Evolutionary conservation across 2,888 invertebrate genomes (phyloP), one percentile per base, ranked within the genome.

Genomic region (Macropis europaea): DNA sequence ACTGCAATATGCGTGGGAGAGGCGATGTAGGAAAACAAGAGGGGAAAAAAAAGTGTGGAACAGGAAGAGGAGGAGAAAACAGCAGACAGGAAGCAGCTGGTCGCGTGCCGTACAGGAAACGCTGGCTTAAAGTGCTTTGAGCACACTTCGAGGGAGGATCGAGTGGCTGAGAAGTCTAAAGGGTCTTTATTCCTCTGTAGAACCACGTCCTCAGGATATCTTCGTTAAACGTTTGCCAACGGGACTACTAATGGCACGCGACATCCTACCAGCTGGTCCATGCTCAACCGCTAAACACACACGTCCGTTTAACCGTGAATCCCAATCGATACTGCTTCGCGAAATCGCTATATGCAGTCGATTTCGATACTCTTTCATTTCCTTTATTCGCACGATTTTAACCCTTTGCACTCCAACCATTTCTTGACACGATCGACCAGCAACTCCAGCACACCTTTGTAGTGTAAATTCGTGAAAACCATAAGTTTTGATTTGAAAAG

Each of bases 11-110:
- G 3, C 7, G 28, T 28, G 30, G 30, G 30, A 4, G 5, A 6
- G 30, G 30, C 30, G 30, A 7, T 30, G 7, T 30, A 30, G 4
- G 7, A 30, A 7, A 30, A 6, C 30, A 7, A 4, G 30, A 7
- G 7, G 4, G 30, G 5, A 30, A 30, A 30, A n/a, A n/a, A n/a
- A n/a, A n/a, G n/a, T n/a, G n/a, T n/a, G 82, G 84, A 86, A 48
- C 53, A 52, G 40, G 36, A 40, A 48, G 56, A 56, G 36, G 54
- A 59, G 77, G 36, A 77, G 67, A 50, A n/a, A 68, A 70, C 79
- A 82, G 85, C 84, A 85, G 82, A 84, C 86, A 86, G 87, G 87
- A 87, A 87, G 79, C 87, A 87, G 87, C 87, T 87, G 87, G 87
- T 86, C 85, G 86, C 84, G 82, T 82, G 85, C 82, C 79, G 73